Evolutionary conservation across 2,113 vertebrate species (phyloP).

Genomic region (Calidris pugnax): DNA sequence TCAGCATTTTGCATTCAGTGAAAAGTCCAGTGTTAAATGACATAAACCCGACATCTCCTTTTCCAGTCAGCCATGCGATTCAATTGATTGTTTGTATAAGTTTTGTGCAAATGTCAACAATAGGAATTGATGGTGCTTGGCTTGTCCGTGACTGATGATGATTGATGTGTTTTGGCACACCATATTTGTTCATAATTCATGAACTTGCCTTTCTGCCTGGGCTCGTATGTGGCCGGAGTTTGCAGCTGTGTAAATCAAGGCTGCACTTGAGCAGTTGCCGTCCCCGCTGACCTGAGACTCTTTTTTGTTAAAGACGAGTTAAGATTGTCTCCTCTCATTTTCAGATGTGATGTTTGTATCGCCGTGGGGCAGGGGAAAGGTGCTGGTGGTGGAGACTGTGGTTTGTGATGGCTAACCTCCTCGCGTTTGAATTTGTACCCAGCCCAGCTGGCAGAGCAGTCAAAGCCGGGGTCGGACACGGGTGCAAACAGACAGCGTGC

Average conservation of each 20-base stretch:
- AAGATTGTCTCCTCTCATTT: conserved; percentile 17
- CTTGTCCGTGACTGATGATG: background rate
- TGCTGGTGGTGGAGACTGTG: background rate
- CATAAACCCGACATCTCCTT: background rate
- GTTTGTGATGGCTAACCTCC: background rate
- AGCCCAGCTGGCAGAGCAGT: background rate
- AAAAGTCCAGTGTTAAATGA: background rate
- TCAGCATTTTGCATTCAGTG: background rate
- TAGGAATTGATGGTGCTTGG: background rate
- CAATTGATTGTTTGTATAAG: background rate
- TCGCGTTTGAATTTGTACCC: background rate
- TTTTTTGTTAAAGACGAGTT: background rate
- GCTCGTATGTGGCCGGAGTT: background rate
- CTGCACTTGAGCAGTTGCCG: accelerated
- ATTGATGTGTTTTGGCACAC: conserved; percentile 52
- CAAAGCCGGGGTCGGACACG: background rate
- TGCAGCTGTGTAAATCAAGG: conserved; percentile 24
- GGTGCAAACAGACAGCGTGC: background rate
- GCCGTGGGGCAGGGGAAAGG: background rate
- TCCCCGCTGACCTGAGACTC: conserved; percentile 1
- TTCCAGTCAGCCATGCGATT: background rate
- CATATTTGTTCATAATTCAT: conserved; percentile 58
- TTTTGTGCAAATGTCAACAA: conserved; percentile 38
- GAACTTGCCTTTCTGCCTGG: conserved; percentile 24
- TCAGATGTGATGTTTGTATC: background rate